Base-by-base conservation (phyloP, 2,797 vertebrate genomes). In the Champsocephalus esox region DNA sequence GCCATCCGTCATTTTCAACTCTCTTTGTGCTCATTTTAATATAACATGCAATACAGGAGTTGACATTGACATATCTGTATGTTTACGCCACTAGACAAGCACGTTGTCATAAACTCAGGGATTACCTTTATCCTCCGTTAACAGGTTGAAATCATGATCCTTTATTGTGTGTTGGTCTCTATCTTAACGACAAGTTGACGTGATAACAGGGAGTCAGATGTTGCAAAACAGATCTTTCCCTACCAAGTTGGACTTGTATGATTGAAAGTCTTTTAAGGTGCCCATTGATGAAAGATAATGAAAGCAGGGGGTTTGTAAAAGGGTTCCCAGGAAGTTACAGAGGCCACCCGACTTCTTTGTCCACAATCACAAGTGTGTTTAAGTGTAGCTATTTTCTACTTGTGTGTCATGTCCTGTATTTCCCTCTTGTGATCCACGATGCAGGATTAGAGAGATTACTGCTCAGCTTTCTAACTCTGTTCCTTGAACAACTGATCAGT, bases 371-470 rank as follows among this genome's bases (percentile, higher is more conserved):
- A 34, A n/a, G 4, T 57, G 45, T 67, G 48, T 73, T 68, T 49
- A 62, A 69, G 51, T 80, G 12, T 50, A 71, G 63, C 77, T 87
- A 83, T 83, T 86, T 85, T 73, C 64, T 73, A 34, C 75, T 85
- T 82, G 81, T 82, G 83, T 80, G 28, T 16, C 77, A 56, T 80
- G 62, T 71, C 74, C 80, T 77, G 34, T 38, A 73, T 84, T 92
- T 91, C 82, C 46, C 66, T 61, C 69, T 57, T 71, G 70, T 86
- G 77, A 90, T 87, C 81, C 70, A 87, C 78, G 70, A 85, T 75
- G 70, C 54, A 70, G 83, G 91, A 93, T 93, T 91, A 93, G 51
- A 83, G 80, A 88, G 88, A 91, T 93, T 90, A 92, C 71, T 44
- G 62, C 28, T 21, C 28, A 52, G 62, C 70, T 84, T 65, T 77